phyloP scores from a whole-genome alignment of 2,888 invertebrate genomes.

The Drosophila mercatorum region DNA sequence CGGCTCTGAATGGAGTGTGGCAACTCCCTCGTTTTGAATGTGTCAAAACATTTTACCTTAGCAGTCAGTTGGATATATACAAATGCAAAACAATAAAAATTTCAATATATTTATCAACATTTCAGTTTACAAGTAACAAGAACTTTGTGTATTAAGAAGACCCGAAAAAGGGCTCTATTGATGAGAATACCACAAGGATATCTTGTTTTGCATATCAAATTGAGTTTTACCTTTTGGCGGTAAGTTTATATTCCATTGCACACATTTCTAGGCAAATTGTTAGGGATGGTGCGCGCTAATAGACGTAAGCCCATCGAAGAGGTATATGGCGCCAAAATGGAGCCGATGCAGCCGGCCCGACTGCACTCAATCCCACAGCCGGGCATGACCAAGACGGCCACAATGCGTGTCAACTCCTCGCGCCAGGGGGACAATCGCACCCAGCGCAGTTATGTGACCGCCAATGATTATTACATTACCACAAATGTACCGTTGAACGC shows the following conservation, averaged over 20 bases:
- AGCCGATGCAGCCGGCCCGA: slow-evolving; percentile 51
- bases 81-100: slow-evolving; percentile 51
- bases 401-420: slow-evolving; percentile 50
- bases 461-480: slow-evolving; percentile 71
- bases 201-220: slow-evolving; percentile 24
- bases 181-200: slow-evolving; percentile 14
- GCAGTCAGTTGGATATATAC: slow-evolving; percentile 49
- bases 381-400: slow-evolving; percentile 53
- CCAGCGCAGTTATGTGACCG: slow-evolving; percentile 65
- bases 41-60: slow-evolving; percentile 41
- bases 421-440: slow-evolving; percentile 55
- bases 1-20: slow-evolving; percentile 15
- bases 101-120: slow-evolving; percentile 46
- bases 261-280: slow-evolving; percentile 1
- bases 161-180: slow-evolving; percentile 9
- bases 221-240: slow-evolving; percentile 27
- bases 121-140: slow-evolving; percentile 49
- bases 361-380: slow-evolving; percentile 44
- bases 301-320: slow-evolving; percentile 81
- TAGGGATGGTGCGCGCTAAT: slow-evolving; percentile 76
- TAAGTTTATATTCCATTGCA: slow-evolving; percentile 20
- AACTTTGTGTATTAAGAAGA: slow-evolving; percentile 20
- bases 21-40: not conserved
- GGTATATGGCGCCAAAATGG: slow-evolving; percentile 76
- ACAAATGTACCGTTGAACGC: slow-evolving; percentile 61